Evolutionary conservation across 2,113 vertebrate species (phyloP), one percentile per base, ranked within the genome.

Genomic region (Pygathrix nemaeus): DNA sequence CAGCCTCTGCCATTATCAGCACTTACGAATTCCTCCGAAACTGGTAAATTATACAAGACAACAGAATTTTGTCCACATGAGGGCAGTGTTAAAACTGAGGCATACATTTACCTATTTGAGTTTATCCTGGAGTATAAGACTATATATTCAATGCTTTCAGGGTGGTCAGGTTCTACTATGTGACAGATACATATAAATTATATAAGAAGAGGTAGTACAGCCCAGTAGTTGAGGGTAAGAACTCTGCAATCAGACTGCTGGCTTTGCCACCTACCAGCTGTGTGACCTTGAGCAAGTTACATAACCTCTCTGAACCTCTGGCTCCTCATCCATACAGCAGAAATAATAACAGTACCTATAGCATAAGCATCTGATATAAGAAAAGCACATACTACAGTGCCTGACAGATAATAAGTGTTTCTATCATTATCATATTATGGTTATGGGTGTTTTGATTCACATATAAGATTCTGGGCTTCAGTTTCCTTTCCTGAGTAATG

Each of bases 361-460:
- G 11, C 25, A 9, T 17, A 16, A 27, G 40, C 40, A 4, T 45
- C 25, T 45, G 25, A 30, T 76, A 27, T 17, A 45, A 45, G 4
- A 16, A 45, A 76, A 30, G 40, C 40, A 45, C 43, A 30, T 45
- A 16, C 45, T 14, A 76, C 38, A 27, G 72, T 25, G 40, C 12
- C 73, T 16, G 6, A 25, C 40, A 45, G 23, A 45, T 76, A 73
- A 43, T 73, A 45, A 76, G 72, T 45, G 23, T 14, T 30, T 43
- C 70, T 20, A 0, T 85, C 18, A 5, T 2, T 48, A 17, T 17
- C 9, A 1, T 14, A 5, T 35, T 23, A 43, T 4, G 10, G 30
- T n/a, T 43, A 5, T 1, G 5, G 27, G 30, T 12, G 11, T 45
- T 72, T 50, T 61, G 52, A 20, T 35, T 30, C 27, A 55, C 50